Evolutionary conservation across 2,888 invertebrate species (phyloP).

Genomic region (Erebia palarica): DNA sequence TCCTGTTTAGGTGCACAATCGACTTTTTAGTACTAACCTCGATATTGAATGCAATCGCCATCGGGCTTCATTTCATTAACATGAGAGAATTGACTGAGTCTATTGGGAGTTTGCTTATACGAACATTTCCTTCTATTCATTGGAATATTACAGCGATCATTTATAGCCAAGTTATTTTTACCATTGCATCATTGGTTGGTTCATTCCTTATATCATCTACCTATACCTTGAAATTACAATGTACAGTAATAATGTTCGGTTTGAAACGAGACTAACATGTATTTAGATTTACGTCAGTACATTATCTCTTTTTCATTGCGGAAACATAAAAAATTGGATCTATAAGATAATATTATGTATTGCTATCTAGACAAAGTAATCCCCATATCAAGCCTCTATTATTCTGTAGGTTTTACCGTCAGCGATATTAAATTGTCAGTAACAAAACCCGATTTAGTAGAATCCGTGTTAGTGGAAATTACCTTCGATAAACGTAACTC

Average conservation of each 20-base stretch:
- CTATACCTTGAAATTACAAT: constrained; percentile 18
- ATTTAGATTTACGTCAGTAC: constrained; percentile 12
- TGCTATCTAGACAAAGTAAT: constrained; percentile 10
- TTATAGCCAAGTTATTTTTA: constrained; percentile 15
- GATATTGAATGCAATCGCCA: constrained; percentile 42
- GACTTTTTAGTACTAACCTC: constrained; percentile 52
- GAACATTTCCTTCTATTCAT: constrained; percentile 5
- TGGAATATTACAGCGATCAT: constrained; percentile 7
- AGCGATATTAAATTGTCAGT: background rate
- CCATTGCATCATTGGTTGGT: constrained; percentile 14
- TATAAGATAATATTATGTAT: background rate
- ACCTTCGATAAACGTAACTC: constrained; percentile 37
- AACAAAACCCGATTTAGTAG: constrained; percentile 19
- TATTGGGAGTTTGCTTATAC: constrained; percentile 15
- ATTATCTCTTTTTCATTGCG: constrained; percentile 15
- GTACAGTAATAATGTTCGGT: constrained; percentile 14
- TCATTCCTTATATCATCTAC: constrained; percentile 18
- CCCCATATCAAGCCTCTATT: background rate
- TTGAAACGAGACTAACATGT: constrained; percentile 9
- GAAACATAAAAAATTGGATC: constrained; percentile 11
- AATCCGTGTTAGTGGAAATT: constrained; percentile 39
- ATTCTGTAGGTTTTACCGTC: background rate
- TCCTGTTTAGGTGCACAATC: constrained; percentile 65
- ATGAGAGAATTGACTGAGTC: constrained; percentile 15
- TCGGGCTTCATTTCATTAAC: constrained; percentile 12